A percentile compares a stretch with the other conserved stretches of the same genome.
Evolutionary conservation across 2,113 vertebrate species (phyloP).

Genomic region (Narcine bancroftii): DNA sequence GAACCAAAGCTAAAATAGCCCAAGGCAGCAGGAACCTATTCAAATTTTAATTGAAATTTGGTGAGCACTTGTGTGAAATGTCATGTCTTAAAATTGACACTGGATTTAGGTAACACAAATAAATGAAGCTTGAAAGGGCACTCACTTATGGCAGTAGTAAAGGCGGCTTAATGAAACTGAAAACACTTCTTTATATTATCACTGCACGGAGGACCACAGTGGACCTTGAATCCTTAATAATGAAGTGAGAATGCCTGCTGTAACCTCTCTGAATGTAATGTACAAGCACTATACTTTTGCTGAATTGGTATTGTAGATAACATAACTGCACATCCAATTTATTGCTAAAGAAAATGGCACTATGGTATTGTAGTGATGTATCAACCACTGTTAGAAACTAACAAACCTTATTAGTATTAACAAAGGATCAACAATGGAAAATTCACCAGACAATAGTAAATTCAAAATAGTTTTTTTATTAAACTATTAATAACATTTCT

Average conservation of each 20-base stretch:
- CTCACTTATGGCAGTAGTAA: neutral
- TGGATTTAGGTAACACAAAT: slow-evolving; percentile 21
- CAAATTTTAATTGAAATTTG: slow-evolving; percentile 32
- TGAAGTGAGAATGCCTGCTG: neutral
- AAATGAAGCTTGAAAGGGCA: neutral
- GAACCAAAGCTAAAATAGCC: neutral
- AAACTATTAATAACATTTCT: too few species aligned
- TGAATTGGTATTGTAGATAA: neutral
- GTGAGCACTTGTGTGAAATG: neutral
- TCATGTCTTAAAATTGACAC: slow-evolving; percentile 16
- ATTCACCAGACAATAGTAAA: too few species aligned
- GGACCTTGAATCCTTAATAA: neutral
- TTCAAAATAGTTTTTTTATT: too few species aligned
- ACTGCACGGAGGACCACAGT: neutral
- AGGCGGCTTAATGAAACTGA: neutral
- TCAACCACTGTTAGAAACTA: too few species aligned
- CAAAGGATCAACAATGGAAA: too few species aligned
- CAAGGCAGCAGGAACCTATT: neutral
- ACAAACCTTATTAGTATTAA: too few species aligned
- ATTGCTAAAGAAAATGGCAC: neutral
- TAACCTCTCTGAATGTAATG: neutral
- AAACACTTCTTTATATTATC: neutral
- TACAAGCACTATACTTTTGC: neutral
- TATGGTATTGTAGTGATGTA: too few species aligned
- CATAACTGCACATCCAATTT: neutral